Conservation (phyloP, 2,113 vertebrate species). For the Tauraco erythrolophus region DNA sequence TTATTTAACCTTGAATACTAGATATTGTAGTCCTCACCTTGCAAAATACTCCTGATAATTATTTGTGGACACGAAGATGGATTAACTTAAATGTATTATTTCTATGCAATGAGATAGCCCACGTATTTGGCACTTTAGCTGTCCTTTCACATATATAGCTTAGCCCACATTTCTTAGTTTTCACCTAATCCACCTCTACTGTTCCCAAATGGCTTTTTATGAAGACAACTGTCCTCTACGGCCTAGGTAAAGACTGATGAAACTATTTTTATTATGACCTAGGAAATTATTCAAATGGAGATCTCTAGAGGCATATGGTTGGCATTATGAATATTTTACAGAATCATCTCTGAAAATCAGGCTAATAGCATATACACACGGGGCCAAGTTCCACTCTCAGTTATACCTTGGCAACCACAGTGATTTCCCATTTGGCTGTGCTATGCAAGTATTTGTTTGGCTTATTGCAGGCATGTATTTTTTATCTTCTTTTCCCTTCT, state of each 20-base stretch:
- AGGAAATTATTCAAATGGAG: constrained; percentile 59
- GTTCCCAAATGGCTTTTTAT: constrained; percentile 5
- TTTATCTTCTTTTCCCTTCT: not conserved
- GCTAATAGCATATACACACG: constrained; percentile 39
- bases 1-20: not conserved
- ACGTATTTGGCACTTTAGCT: not conserved
- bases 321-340: constrained; percentile 74
- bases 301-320: constrained; percentile 41
- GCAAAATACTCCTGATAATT: not conserved
- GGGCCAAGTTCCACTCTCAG: constrained; percentile 38
- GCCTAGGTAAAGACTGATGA: constrained; percentile 33
- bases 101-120: not conserved
- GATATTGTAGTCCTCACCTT: not conserved
- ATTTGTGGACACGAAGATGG: not conserved
- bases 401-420: constrained; percentile 29
- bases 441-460: constrained; percentile 36
- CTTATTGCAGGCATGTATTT: not conserved
- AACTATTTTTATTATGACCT: constrained; percentile 61
- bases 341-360: constrained; percentile 64
- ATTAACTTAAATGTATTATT: not conserved
- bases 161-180: not conserved
- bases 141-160: not conserved
- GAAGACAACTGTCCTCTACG: constrained; percentile 20
- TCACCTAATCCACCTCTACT: not conserved
- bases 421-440: constrained; percentile 54